Conservation (phyloP, 2,113 vertebrate genomes). For the Charina bottae region DNA sequence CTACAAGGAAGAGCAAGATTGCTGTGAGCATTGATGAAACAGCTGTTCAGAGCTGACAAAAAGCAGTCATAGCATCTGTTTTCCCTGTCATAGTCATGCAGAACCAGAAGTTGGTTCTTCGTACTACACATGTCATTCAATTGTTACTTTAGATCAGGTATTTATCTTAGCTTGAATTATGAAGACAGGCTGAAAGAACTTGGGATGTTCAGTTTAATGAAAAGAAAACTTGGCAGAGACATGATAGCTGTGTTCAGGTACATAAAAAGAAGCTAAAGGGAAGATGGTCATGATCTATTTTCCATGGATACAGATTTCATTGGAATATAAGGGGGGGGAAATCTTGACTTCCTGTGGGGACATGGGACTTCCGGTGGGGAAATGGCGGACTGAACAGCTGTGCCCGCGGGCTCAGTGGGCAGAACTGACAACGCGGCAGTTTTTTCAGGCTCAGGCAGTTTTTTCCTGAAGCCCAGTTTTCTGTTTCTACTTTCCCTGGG, state of each 20-base stretch:
- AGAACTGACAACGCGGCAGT: no score
- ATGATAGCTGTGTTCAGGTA: not conserved
- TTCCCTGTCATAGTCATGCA: not conserved
- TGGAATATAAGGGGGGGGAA: no score
- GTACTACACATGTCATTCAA: not conserved
- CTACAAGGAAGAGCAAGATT: slow-evolving; percentile 48
- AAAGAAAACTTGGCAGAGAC: not conserved
- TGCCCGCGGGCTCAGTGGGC: no score
- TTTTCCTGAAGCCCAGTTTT: no score
- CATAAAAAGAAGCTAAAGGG: not conserved
- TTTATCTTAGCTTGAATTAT: not conserved
- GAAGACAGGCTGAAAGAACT: not conserved
- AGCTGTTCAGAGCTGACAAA: not conserved
- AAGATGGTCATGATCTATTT: not conserved
- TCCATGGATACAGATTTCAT: no score
- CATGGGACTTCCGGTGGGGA: no score
- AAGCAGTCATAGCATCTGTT: not conserved
- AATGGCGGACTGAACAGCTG: no score
- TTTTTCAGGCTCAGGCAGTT: no score
- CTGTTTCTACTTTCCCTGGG: no score
- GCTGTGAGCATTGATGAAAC: not conserved
- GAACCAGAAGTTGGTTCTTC: not conserved
- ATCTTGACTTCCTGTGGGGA: no score
- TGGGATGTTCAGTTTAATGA: not conserved
- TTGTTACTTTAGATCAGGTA: not conserved